Conservation (phyloP, 2,797 vertebrate species). For the Pempheris klunzingeri region DNA sequence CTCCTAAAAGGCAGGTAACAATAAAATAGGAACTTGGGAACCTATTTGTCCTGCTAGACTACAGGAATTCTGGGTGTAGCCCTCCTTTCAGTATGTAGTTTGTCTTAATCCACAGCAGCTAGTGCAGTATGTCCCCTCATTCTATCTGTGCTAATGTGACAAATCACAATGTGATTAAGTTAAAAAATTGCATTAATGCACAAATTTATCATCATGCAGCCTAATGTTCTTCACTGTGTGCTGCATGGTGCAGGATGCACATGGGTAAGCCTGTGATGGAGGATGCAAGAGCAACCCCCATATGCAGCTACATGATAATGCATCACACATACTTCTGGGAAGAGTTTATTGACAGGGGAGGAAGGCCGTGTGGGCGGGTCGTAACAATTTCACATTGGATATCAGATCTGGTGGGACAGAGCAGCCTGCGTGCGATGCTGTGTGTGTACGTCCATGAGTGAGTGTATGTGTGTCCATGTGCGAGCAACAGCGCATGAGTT, state of each 20-base stretch:
- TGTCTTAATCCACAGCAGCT: slow-evolving; percentile 55
- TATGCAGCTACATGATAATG: slow-evolving; percentile 62
- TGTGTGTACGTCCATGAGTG: slow-evolving; percentile 23
- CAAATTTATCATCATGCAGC: slow-evolving; percentile 66
- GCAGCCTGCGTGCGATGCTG: slow-evolving; percentile 51
- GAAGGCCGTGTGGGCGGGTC: slow-evolving; percentile 76
- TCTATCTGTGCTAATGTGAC: slow-evolving; percentile 61
- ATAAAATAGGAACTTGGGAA: too few species aligned
- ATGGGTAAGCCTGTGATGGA: slow-evolving; percentile 74
- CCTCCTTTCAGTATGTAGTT: slow-evolving; percentile 29
- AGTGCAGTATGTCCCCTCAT: slow-evolving; percentile 27
- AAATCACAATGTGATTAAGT: slow-evolving; percentile 56
- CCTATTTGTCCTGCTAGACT: too few species aligned
- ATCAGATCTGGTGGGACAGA: slow-evolving; percentile 73
- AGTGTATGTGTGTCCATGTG: slow-evolving; percentile 40
- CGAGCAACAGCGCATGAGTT: slow-evolving; percentile 36
- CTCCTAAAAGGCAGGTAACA: too few species aligned
- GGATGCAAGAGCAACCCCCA: slow-evolving; percentile 58
- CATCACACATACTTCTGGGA: slow-evolving; percentile 78
- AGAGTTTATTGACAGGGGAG: slow-evolving; percentile 80
- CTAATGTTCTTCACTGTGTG: slow-evolving; percentile 24
- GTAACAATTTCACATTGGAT: slow-evolving; percentile 78
- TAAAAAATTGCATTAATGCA: slow-evolving; percentile 52
- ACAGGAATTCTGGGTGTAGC: not conserved
- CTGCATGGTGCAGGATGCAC: slow-evolving; percentile 68